Evolutionary conservation across 2,888 invertebrate genomes (phyloP).

Genomic region (Chaetoderma sp.): DNA sequence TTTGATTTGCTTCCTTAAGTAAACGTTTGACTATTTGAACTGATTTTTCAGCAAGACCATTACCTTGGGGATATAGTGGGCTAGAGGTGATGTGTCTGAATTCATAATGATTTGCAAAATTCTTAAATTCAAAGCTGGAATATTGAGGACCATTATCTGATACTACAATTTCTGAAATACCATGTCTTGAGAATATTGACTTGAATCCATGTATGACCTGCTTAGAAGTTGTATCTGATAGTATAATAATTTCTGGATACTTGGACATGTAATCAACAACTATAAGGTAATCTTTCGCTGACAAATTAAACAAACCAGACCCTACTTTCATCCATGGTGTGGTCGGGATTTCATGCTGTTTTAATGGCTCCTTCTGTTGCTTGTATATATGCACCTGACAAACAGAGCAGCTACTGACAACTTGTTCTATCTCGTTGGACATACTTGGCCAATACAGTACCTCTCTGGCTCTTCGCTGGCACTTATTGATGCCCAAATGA

Average conservation of each 20-base stretch:
- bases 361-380: slow-evolving; percentile 14
- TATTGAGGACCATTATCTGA: slow-evolving; percentile 39
- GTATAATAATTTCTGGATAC: neutral
- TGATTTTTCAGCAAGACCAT: slow-evolving; percentile 10
- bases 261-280: slow-evolving; percentile 20
- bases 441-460: slow-evolving; percentile 30
- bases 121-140: neutral
- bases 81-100: neutral
- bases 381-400: slow-evolving; percentile 16
- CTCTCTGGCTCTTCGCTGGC: slow-evolving; percentile 16
- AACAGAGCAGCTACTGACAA: neutral
- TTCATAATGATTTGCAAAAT: neutral
- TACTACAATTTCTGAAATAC: slow-evolving; percentile 24
- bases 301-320: slow-evolving; percentile 24
- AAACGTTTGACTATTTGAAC: slow-evolving; percentile 1
- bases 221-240: neutral
- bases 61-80: slow-evolving; percentile 4
- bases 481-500: slow-evolving; percentile 23
- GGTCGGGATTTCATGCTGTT: slow-evolving; percentile 11
- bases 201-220: neutral
- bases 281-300: slow-evolving; percentile 16
- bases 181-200: slow-evolving; percentile 17
- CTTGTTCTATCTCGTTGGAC: slow-evolving; percentile 25
- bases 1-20: neutral
- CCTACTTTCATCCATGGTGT: slow-evolving; percentile 24